Evolutionary conservation across 1,140 invertebrate genomes (phyloP).

Genomic region (Lepidurus arcticus): DNA sequence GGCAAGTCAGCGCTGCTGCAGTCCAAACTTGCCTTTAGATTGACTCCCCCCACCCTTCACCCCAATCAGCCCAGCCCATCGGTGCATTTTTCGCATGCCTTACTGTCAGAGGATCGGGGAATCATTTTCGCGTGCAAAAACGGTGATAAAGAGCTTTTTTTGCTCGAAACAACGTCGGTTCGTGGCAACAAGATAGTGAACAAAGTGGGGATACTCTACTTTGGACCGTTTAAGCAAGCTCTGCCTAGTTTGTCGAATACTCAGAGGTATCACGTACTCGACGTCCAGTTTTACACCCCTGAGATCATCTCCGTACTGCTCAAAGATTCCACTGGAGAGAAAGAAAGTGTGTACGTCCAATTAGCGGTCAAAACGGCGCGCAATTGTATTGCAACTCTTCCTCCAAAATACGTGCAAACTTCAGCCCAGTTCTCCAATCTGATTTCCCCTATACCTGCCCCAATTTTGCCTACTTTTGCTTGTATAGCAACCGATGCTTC

Average conservation of each 20-base stretch:
- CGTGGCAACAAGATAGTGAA: conserved; percentile 36
- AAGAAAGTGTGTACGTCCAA: conserved; percentile 42
- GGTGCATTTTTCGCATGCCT: neutral
- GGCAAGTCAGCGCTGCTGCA: conserved; percentile 27
- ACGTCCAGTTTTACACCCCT: conserved; percentile 68
- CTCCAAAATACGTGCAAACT: neutral
- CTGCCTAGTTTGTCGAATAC: conserved; percentile 37
- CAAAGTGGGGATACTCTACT: conserved; percentile 35
- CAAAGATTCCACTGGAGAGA: conserved; percentile 38
- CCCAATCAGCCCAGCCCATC: conserved; percentile 7
- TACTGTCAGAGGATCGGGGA: conserved; percentile 1
- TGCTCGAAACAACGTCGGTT: conserved; percentile 25
- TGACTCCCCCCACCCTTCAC: neutral
- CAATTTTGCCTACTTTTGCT: conserved; percentile 34
- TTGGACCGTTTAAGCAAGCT: conserved; percentile 38
- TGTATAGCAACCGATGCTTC: conserved; percentile 39
- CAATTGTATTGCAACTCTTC: conserved; percentile 33
- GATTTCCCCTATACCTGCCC: conserved; percentile 27
- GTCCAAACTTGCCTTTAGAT: conserved; percentile 6
- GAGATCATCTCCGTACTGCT: conserved; percentile 69
- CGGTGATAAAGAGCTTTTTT: conserved; percentile 25
- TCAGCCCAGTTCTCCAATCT: conserved; percentile 24
- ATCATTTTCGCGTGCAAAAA: conserved; percentile 21
- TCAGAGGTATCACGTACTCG: conserved; percentile 53
- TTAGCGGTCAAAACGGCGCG: conserved; percentile 39